phyloP scores from a whole-genome alignment of 2,888 invertebrate species.

The Eupithecia subumbrata region DNA sequence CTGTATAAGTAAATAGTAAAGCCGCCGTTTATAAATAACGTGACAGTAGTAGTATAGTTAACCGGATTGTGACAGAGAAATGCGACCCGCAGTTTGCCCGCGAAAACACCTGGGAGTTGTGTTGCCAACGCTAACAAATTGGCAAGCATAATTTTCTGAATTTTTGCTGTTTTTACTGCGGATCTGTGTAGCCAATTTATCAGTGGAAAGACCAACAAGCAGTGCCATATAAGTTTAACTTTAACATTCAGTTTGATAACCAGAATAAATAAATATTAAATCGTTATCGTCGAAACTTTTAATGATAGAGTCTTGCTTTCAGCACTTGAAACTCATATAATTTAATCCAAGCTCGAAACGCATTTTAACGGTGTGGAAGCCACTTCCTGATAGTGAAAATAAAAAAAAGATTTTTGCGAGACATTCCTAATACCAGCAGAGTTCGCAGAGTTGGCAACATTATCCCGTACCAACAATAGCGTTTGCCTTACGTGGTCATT shows the following conservation, averaged over 20 bases:
- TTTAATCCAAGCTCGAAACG: not conserved
- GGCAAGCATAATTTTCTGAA: conserved; percentile 7
- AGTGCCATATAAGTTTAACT: not conserved
- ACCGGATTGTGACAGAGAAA: conserved; percentile 62
- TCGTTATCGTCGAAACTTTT: not conserved
- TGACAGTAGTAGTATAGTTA: conserved; percentile 46
- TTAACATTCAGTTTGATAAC: not conserved
- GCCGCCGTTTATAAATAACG: conserved; percentile 11
- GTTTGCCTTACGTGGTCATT: conserved; percentile 54
- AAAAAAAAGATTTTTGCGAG: not conserved
- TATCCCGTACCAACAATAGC: conserved; percentile 48
- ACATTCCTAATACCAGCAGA: not conserved
- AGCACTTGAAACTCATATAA: not conserved
- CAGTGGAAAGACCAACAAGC: not conserved
- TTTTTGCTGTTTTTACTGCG: conserved; percentile 6
- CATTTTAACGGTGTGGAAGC: not conserved
- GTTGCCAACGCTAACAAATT: conserved; percentile 18
- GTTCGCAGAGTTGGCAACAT: conserved; percentile 5
- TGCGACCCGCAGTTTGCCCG: conserved; percentile 47
- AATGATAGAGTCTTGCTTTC: not conserved
- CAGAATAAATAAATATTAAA: not conserved
- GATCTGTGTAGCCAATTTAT: not conserved
- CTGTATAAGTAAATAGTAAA: not conserved
- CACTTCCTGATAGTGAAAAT: not conserved
- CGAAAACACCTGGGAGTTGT: conserved; percentile 59